Evolutionary conservation across 2,797 vertebrate genomes (phyloP).

Genomic region (Sebastes hubbsi): DNA sequence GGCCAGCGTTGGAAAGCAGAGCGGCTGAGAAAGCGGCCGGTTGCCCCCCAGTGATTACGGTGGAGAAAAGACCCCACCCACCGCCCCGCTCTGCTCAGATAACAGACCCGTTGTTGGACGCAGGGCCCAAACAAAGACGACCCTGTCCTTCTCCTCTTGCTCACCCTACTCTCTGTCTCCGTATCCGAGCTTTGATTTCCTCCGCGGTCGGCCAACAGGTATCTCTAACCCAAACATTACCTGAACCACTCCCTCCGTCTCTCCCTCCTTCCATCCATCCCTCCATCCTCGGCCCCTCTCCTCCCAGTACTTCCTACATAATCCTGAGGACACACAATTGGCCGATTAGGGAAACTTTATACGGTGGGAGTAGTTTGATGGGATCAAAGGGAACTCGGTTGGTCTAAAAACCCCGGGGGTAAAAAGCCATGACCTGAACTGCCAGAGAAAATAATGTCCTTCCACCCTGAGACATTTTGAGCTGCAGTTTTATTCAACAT

Average conservation of each 20-base stretch:
- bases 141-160: conserved; percentile 76
- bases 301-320: conserved; percentile 53
- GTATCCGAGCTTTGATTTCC: conserved; percentile 81
- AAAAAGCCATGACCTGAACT: conserved; percentile 13
- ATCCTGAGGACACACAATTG: conserved; percentile 66
- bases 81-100: conserved; percentile 64
- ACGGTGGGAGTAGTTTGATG: conserved; percentile 57
- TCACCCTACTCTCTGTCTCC: conserved; percentile 52
- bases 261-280: conserved; percentile 22
- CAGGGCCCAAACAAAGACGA: conserved; percentile 80
- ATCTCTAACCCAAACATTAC: conserved; percentile 74
- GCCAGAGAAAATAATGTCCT: background rate
- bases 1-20: conserved; percentile 83
- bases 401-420: conserved; percentile 12
- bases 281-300: conserved; percentile 44
- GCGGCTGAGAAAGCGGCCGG: conserved; percentile 80
- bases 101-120: conserved; percentile 81
- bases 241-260: conserved; percentile 58
- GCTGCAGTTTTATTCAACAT: background rate
- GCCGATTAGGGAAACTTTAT: conserved; percentile 74
- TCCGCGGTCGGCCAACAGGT: conserved; percentile 69
- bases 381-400: conserved; percentile 53
- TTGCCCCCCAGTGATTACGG: conserved; percentile 76
- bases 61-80: conserved; percentile 74
- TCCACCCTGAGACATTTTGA: background rate